Evolutionary conservation across 2,113 vertebrate species (phyloP), one percentile per base, ranked within the genome.

Genomic region (Tringa solitaria): DNA sequence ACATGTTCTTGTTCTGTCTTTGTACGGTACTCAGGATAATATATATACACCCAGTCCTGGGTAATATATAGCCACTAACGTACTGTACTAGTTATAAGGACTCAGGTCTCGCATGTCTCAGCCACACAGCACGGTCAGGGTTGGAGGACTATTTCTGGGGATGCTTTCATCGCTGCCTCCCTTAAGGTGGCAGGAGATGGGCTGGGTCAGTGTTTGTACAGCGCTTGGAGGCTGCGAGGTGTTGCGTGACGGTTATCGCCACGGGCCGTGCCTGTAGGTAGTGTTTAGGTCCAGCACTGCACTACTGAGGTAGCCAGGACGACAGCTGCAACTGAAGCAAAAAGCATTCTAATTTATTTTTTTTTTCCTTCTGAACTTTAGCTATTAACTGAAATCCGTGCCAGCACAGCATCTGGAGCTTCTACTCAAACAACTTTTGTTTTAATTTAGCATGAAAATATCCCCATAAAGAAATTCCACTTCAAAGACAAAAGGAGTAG

Each of bases 231-330:
- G 94, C 69, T 2, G 15, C 1, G 77, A 95, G 91, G 96, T 95
- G 96, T 81, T 78, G 80, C 2, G 33, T 96, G 96, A 94, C 0
- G 45, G 45, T 60, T 92, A 63, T 81, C 4, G 7, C 95, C 15
- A 10, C 72, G 9, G 26, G 83, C 88, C 6, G 26, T 75, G 90
- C 78, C 89, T 89, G 83, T 68, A 87, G 92, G 89, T 90, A 53
- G 37, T 48, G 90, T 8, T 82, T 23, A 26, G 22, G 37, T 79
- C 61, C 3, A 60, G 53, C 87, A 9, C 61, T 79, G 48, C 35
- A 82, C 96, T 95, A 73, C 96, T 95, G 95, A 48, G 89, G 88
- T 95, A 96, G 93, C 93, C 94, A 96, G 91, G 86, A 87, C 57
- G 4, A 92, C 94, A 95, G 96, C 95, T 95, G 95, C 68, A 92